A percentile compares a stretch with the other conserved stretches of the same genome.
These are phyloP conservation scores for Drepana arcuata DNA, from an alignment of 1,140 invertebrate genomes.

Conservation along the genomic window DNA sequence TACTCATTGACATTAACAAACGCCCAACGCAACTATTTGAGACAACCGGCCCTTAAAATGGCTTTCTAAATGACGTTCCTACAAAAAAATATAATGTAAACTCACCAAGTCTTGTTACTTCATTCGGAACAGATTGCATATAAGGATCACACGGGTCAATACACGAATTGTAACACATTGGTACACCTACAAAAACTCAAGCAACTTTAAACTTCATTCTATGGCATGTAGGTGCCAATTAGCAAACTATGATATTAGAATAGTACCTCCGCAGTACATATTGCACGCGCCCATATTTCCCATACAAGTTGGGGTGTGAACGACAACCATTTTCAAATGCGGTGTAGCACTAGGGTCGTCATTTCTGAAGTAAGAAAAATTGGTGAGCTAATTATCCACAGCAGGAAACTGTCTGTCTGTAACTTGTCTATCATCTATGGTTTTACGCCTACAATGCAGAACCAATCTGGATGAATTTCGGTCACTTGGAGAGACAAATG, in stretches of 20 bases:
- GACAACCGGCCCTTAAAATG: too few species aligned
- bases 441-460: not conserved
- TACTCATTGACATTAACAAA: not conserved
- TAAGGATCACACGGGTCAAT: slow-evolving; percentile 20
- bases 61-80: too few species aligned
- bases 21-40: not conserved
- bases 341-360: slow-evolving; percentile 19
- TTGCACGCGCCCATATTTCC: slow-evolving; percentile 22
- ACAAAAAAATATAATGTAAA: too few species aligned
- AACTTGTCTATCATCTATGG: too few species aligned
- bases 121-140: slow-evolving; percentile 22
- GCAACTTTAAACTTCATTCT: not conserved
- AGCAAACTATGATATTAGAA: not conserved
- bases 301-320: slow-evolving; percentile 37
- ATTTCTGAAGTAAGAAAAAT: slow-evolving; percentile 49
- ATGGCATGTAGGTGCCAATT: not conserved
- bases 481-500: not conserved
- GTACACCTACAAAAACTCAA: slow-evolving; percentile 30
- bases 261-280: slow-evolving; percentile 46
- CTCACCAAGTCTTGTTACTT: slow-evolving; percentile 54
- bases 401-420: too few species aligned
- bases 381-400: slow-evolving; percentile 27
- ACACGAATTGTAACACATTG: slow-evolving; percentile 22
- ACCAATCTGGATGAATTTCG: not conserved
- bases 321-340: slow-evolving; percentile 47